phyloP scores from a whole-genome alignment of 2,113 vertebrate species.

The Eclectus roratus region DNA sequence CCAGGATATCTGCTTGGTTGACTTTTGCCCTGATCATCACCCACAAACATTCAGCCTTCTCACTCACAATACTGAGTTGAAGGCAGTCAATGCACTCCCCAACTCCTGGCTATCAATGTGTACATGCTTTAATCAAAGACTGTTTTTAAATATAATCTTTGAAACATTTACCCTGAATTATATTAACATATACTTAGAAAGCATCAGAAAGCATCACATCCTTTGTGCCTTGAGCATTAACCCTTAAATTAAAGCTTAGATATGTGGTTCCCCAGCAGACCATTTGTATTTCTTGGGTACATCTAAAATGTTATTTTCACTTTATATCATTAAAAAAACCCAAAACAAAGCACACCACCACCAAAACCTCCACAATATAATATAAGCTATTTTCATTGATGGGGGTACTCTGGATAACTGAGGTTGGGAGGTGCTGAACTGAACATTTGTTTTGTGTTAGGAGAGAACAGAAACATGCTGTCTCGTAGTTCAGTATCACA shows the following conservation, averaged over 20 bases:
- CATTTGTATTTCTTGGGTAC: not conserved
- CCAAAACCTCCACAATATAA: not conserved
- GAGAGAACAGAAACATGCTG: not conserved
- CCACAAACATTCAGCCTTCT: too few relatives aligned
- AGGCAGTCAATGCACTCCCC: too few relatives aligned
- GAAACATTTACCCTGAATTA: not conserved
- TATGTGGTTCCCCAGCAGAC: not conserved
- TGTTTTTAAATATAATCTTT: not conserved
- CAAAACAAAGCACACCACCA: not conserved
- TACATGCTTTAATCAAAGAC: not conserved
- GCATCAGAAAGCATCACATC: not conserved
- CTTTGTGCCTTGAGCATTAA: not conserved
- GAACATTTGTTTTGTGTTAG: not conserved
- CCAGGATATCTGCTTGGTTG: too few relatives aligned
- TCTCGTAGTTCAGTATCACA: not conserved
- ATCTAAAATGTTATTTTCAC: not conserved
- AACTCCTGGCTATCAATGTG: not conserved
- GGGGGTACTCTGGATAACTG: not conserved
- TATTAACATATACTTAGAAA: not conserved
- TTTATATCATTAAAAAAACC: not conserved
- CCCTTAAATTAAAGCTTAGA: not conserved
- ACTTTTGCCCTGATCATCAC: too few relatives aligned
- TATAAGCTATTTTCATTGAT: not conserved
- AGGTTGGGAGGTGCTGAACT: not conserved
- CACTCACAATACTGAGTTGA: too few relatives aligned